Conservation (phyloP, 2,797 vertebrate genomes). For the Phalloptychus januarius region DNA sequence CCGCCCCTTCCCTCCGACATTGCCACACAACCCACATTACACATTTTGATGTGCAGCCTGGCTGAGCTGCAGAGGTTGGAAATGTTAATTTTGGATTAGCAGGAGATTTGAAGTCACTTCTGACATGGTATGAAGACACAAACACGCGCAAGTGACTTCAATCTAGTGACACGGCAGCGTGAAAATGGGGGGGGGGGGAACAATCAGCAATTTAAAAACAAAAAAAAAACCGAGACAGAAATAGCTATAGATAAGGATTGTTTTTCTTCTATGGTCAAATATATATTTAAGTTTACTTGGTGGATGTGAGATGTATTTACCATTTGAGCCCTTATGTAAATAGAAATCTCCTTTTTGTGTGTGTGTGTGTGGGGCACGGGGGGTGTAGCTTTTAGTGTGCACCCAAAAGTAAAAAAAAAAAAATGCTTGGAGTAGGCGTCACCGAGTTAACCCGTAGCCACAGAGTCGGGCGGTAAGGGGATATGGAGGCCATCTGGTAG, state of each 20-base stretch:
- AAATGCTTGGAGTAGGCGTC: slow-evolving; percentile 73
- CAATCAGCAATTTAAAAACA: background rate
- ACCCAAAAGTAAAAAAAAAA: slow-evolving; percentile 25
- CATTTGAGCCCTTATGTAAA: slow-evolving; percentile 22
- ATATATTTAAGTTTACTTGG: background rate
- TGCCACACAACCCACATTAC: slow-evolving; percentile 9
- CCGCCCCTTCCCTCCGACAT: background rate
- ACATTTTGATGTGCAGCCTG: slow-evolving; percentile 15
- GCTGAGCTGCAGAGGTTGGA: slow-evolving; percentile 15
- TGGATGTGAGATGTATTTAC: background rate
- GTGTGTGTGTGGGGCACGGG: no score
- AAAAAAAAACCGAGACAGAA: background rate
- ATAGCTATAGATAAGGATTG: background rate
- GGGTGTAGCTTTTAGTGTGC: slow-evolving; percentile 20
- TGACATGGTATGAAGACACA: background rate
- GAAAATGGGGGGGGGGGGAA: background rate
- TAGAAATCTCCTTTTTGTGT: slow-evolving; percentile 8
- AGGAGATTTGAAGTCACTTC: slow-evolving; percentile 9
- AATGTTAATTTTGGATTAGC: slow-evolving; percentile 22
- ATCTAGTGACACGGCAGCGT: background rate
- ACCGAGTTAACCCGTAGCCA: slow-evolving; percentile 74
- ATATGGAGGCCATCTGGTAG: slow-evolving; percentile 83
- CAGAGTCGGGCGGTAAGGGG: slow-evolving; percentile 73
- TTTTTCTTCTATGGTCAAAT: slow-evolving; percentile 2
- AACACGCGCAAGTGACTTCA: background rate